These are phyloP conservation scores for Agonopterix arenella DNA, from an alignment of 2,888 invertebrate species.

Conservation along the genomic window DNA sequence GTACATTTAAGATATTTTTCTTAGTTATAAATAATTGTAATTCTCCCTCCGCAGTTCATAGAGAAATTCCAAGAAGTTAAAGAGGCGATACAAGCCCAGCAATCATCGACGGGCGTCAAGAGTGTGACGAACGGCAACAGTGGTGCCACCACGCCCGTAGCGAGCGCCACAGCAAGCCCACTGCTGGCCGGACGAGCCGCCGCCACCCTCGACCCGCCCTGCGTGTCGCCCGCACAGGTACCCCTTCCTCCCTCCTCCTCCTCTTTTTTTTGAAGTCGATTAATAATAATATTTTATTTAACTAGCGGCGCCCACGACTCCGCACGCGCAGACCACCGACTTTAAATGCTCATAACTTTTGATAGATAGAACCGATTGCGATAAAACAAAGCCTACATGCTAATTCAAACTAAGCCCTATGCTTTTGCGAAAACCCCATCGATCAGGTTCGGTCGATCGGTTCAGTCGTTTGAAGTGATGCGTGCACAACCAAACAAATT, in stretches of 20 bases:
- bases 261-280: not conserved
- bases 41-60: constrained; percentile 83
- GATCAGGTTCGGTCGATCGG: no score
- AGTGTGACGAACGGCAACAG: constrained; percentile 65
- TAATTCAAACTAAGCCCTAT: no score
- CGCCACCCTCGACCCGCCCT: constrained; percentile 58
- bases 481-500: no score
- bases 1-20: no score
- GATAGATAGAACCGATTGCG: no score
- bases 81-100: constrained; percentile 87
- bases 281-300: not conserved
- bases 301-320: no score
- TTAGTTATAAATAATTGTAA: no score
- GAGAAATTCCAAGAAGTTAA: constrained; percentile 99
- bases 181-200: constrained; percentile 78
- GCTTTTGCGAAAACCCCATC: no score
- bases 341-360: no score
- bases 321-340: no score
- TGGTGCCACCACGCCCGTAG: constrained; percentile 88
- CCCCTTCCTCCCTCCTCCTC: not conserved
- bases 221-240: constrained; percentile 37
- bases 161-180: constrained; percentile 92
- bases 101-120: constrained; percentile 33
- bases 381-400: no score
- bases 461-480: no score